Evolutionary conservation across 2,797 vertebrate genomes (phyloP).

Genomic region (Nothura maculosa): DNA sequence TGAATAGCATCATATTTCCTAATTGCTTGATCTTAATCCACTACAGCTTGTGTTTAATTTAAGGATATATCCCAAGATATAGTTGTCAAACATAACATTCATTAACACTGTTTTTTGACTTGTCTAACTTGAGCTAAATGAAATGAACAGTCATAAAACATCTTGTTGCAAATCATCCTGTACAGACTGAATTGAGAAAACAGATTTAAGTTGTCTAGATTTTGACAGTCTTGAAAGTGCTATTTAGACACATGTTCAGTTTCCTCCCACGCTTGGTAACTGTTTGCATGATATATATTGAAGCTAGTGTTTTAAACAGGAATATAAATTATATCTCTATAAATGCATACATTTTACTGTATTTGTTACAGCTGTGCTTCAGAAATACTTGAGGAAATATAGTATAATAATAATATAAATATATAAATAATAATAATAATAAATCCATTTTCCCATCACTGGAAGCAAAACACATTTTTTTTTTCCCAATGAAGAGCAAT

Average conservation of each 20-base stretch:
- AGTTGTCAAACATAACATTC: constrained; percentile 27
- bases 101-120: neutral
- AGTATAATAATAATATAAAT: neutral
- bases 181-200: constrained; percentile 14
- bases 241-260: neutral
- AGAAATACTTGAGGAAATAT: neutral
- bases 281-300: neutral
- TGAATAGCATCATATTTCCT: constrained; percentile 12
- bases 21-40: constrained; percentile 29
- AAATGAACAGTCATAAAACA: neutral
- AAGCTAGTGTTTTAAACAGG: neutral
- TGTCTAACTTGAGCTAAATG: constrained; percentile 26
- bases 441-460: neutral
- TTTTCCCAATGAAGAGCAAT: neutral
- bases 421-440: neutral
- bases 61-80: neutral
- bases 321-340: neutral
- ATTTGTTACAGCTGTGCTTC: neutral
- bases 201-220: neutral
- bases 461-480: neutral
- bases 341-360: neutral
- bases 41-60: neutral
- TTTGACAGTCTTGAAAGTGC: constrained; percentile 10
- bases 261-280: neutral
- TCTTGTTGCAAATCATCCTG: neutral